These are phyloP conservation scores for Buathra laborator DNA, from an alignment of 2,888 invertebrate species.

Conservation along the genomic window DNA sequence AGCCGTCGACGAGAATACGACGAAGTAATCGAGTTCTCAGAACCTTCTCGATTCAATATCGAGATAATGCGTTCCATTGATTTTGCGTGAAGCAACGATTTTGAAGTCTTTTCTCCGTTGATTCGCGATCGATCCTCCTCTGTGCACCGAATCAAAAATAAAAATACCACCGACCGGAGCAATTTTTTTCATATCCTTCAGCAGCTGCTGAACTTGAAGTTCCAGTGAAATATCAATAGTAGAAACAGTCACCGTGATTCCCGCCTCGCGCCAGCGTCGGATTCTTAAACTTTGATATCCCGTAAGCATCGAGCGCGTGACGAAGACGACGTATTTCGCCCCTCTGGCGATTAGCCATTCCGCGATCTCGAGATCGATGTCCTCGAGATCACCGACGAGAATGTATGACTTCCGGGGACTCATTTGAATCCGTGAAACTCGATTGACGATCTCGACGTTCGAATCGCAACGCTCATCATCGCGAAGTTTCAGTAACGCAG, in stretches of 20 bases:
- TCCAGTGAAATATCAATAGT: slow-evolving; percentile 83
- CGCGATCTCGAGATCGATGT: slow-evolving; percentile 97
- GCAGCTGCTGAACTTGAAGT: slow-evolving; percentile 83
- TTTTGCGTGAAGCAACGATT: slow-evolving; percentile 94
- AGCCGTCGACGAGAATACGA: slow-evolving; percentile 98
- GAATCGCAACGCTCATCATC: too few relatives aligned
- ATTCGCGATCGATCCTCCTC: slow-evolving; percentile 94
- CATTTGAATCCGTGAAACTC: slow-evolving; percentile 91
- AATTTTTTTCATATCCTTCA: slow-evolving; percentile 83
- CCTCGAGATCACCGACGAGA: slow-evolving; percentile 96
- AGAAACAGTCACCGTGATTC: slow-evolving; percentile 85
- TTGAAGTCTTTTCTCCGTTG: slow-evolving; percentile 93
- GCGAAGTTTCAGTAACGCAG: too few relatives aligned
- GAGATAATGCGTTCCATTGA: slow-evolving; percentile 93
- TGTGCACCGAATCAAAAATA: slow-evolving; percentile 96
- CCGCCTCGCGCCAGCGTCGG: slow-evolving; percentile 87
- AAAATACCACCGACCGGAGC: slow-evolving; percentile 92
- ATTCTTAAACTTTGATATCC: slow-evolving; percentile 97
- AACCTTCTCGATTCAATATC: slow-evolving; percentile 92
- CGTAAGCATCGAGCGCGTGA: slow-evolving; percentile 94
- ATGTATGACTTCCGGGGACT: slow-evolving; percentile 92
- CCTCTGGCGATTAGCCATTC: slow-evolving; percentile 96
- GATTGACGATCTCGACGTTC: too few relatives aligned
- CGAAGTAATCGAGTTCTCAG: slow-evolving; percentile 95
- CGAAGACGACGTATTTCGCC: slow-evolving; percentile 93